These are phyloP conservation scores for Euborellia annulipes DNA, from an alignment of 1,140 invertebrate genomes.

Conservation along the genomic window DNA sequence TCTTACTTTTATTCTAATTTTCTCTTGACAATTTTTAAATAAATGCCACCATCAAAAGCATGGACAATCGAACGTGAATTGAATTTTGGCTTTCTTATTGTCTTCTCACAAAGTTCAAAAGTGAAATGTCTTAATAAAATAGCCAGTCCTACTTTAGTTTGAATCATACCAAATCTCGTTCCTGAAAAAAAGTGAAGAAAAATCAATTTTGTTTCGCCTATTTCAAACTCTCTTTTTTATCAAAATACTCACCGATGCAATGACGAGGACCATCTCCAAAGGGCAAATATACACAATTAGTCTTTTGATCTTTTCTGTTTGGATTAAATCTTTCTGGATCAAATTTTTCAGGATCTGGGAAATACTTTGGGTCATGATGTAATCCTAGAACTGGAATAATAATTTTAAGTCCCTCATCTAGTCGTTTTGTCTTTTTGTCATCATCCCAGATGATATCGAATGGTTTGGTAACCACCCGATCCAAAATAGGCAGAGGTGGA, in stretches of 20 bases:
- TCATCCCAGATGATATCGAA: not conserved
- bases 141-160: no score
- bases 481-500: conserved; percentile 14
- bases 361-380: conserved; percentile 32
- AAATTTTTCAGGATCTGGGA: conserved; percentile 40
- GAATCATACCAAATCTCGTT: no score
- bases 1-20: no score
- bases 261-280: conserved; percentile 42
- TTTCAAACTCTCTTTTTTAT: no score
- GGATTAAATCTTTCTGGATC: conserved; percentile 43
- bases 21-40: no score
- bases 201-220: no score
- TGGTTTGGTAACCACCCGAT: not conserved
- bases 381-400: conserved; percentile 27
- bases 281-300: conserved; percentile 29
- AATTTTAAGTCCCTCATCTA: conserved; percentile 19
- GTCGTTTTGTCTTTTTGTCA: not conserved
- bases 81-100: no score
- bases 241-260: conserved; percentile 40
- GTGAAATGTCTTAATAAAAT: no score
- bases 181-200: no score
- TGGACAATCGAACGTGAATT: no score
- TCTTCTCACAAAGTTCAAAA: no score
- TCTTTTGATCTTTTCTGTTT: conserved; percentile 18
- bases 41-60: no score